Base-by-base conservation (phyloP, 1,140 invertebrate genomes). In the Stratiolaelaps scimitus region DNA sequence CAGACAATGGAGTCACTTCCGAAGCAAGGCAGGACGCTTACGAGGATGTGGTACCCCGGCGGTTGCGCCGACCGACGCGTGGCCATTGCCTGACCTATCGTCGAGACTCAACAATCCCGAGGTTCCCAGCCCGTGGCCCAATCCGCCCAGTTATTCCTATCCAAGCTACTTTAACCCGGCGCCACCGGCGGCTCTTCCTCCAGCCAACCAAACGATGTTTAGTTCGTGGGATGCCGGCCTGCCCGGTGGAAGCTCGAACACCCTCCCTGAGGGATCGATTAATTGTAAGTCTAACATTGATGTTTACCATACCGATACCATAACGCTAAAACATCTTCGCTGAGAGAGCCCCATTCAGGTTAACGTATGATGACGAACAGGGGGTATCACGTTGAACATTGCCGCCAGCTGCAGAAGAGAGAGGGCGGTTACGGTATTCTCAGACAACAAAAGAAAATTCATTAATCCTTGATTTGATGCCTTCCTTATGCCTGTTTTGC, bases 281-380 rank as follows among this genome's bases (percentile, higher is more conserved):
- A 60, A 60, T 34, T 60, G 53, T 60, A 60, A 60, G 53, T 34
- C 15, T 60, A 17, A 17, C 34, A 20, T 34, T 15, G 53, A 48
- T 29, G 17, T 60, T 45, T n/a, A 45, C 44, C 44, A 13, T n/a
- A n/a, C n/a, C n/a, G n/a, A n/a, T n/a, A n/a, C n/a, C n/a, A n/a
- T n/a, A n/a, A n/a, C n/a, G n/a, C n/a, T n/a, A n/a, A n/a, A n/a
- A n/a, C n/a, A n/a, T n/a, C n/a, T n/a, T n/a, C n/a, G n/a, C n/a
- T n/a, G n/a, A n/a, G n/a, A n/a, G n/a, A n/a, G n/a, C n/a, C n/a
- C n/a, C n/a, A n/a, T n/a, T n/a, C n/a, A n/a, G n/a, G n/a, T n/a
- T n/a, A n/a, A n/a, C n/a, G n/a, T n/a, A n/a, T n/a, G n/a, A n/a
- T n/a, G n/a, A n/a, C n/a, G n/a, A n/a, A n/a, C n/a, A n/a, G n/a